Conservation (phyloP, 2,888 invertebrate species). For the Cyrtodaria siliqua region DNA sequence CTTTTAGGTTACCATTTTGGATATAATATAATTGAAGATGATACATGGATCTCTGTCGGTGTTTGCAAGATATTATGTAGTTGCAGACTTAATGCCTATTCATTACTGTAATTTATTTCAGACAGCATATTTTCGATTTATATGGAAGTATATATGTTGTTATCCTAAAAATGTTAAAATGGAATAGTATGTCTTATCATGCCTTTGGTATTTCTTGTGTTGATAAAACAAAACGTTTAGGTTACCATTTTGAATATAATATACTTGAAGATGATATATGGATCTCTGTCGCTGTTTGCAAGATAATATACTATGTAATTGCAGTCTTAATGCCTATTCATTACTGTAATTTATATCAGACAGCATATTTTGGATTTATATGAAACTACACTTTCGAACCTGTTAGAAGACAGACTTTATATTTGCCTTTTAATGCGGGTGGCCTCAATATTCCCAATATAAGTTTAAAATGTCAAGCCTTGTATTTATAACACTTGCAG, state of each 20-base stretch:
- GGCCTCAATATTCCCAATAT: too few species aligned
- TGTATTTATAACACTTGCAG: too few species aligned
- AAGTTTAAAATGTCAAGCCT: too few species aligned
- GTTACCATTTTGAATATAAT: constrained; percentile 36
- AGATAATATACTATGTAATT: constrained; percentile 9
- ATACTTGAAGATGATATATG: too few species aligned
- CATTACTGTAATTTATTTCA: not conserved
- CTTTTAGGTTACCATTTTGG: constrained; percentile 54
- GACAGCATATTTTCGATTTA: not conserved
- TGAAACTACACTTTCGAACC: constrained; percentile 1
- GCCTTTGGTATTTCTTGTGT: not conserved
- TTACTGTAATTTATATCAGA: not conserved
- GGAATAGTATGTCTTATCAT: constrained; percentile 36
- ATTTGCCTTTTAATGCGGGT: not conserved
- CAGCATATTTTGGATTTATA: not conserved
- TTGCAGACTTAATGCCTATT: not conserved
- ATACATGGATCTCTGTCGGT: constrained; percentile 27
- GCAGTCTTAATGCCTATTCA: not conserved
- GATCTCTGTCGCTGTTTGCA: not conserved
- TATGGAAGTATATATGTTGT: not conserved
- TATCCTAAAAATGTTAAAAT: too few species aligned
- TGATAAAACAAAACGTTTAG: constrained; percentile 10
- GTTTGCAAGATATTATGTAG: not conserved
- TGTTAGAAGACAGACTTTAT: not conserved
- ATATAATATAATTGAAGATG: constrained; percentile 28